Evolutionary conservation across 2,888 invertebrate genomes (phyloP).

Genomic region (Andrena fulva): DNA sequence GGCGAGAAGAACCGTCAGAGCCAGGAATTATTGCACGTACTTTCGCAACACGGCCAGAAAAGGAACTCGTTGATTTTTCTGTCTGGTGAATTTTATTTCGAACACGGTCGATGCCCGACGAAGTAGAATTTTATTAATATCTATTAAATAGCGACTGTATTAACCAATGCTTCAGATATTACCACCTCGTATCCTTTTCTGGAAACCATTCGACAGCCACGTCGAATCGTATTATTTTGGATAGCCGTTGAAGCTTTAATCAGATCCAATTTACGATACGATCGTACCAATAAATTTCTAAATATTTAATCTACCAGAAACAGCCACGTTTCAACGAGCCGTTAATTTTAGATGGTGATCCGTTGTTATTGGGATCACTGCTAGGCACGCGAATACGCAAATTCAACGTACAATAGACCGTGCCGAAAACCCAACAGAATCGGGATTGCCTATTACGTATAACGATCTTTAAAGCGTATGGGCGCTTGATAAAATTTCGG

Average conservation of each 20-base stretch:
- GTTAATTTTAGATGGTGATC: neutral
- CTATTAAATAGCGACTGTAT: no score
- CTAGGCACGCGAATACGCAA: neutral
- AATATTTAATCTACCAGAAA: neutral
- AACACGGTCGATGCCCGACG: no score
- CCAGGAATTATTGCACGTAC: conserved; percentile 18
- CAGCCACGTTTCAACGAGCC: neutral
- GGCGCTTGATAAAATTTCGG: neutral
- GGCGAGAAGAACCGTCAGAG: conserved; percentile 38
- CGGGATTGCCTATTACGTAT: neutral
- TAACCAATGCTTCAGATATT: neutral
- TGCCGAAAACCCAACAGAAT: neutral
- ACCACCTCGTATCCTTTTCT: neutral
- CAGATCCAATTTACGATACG: neutral
- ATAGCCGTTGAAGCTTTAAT: no score
- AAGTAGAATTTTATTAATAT: no score
- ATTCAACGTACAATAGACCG: neutral
- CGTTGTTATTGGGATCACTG: neutral
- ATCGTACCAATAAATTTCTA: neutral
- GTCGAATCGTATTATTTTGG: no score
- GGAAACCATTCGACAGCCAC: neutral
- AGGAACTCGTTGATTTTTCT: neutral
- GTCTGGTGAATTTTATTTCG: no score
- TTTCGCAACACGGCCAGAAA: neutral
- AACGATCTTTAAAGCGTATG: neutral